These are phyloP conservation scores for Podilymbus podiceps DNA, from an alignment of 2,113 vertebrate genomes.

Conservation along the genomic window DNA sequence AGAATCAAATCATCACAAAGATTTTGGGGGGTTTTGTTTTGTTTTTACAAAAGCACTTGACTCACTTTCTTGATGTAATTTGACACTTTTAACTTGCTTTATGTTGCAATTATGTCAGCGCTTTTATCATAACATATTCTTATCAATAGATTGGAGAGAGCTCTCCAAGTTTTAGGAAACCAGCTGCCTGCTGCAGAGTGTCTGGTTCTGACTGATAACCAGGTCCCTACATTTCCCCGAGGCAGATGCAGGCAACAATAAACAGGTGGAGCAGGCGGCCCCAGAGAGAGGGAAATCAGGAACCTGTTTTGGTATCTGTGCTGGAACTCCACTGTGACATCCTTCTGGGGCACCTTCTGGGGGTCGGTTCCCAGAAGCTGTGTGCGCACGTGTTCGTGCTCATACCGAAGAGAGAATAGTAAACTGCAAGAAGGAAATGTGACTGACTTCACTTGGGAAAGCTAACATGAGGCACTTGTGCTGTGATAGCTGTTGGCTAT, in stretches of 20 bases:
- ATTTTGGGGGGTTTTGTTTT: background rate
- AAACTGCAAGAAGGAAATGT: background rate
- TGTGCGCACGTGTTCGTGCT: rapidly evolving
- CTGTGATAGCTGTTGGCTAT: background rate
- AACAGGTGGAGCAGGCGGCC: background rate
- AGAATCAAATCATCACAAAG: background rate
- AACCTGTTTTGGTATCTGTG: background rate
- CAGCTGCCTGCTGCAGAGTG: background rate
- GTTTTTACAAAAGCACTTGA: background rate
- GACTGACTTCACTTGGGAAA: background rate
- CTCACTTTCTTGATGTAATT: background rate
- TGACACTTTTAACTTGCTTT: background rate
- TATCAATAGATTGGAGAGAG: background rate
- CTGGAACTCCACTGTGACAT: background rate
- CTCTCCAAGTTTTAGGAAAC: background rate
- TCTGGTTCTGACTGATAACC: background rate
- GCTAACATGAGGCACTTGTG: background rate
- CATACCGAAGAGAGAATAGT: background rate
- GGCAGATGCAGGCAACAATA: background rate
- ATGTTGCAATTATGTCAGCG: background rate
- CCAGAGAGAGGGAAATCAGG: background rate
- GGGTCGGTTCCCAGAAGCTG: background rate
- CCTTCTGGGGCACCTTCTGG: background rate
- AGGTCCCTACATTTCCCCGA: background rate
- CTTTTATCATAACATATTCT: background rate